Conservation (phyloP, 2,888 invertebrate species). For the Altica lythri region DNA sequence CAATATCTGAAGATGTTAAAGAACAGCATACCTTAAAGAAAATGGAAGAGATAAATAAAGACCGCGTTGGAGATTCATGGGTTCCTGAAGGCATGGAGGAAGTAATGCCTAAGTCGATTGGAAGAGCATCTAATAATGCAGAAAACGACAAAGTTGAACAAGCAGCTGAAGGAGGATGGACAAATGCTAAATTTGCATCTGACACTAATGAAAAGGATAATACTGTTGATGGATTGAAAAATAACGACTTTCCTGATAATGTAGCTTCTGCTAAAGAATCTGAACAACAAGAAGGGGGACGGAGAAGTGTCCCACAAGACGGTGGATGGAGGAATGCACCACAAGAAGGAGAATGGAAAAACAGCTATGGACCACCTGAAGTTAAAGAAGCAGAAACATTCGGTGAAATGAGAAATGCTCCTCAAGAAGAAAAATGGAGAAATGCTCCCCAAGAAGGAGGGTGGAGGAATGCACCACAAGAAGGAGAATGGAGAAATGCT, state of each 20-base stretch:
- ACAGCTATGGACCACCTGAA: neutral
- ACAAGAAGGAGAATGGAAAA: neutral
- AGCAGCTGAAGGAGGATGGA: neutral
- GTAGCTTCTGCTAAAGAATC: neutral
- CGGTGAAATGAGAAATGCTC: neutral
- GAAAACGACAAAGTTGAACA: neutral
- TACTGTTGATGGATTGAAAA: no score
- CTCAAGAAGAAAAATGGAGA: slow-evolving; percentile 1
- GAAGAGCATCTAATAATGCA: neutral
- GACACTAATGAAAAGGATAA: neutral
- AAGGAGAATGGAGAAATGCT: slow-evolving; percentile 1
- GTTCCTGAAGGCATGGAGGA: slow-evolving; percentile 14
- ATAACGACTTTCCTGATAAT: no score
- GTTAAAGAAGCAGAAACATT: no score
- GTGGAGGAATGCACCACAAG: neutral
- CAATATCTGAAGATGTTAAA: slow-evolving; percentile 21
- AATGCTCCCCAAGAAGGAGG: no score
- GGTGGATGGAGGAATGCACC: neutral
- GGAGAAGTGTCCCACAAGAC: no score
- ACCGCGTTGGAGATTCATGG: slow-evolving; percentile 31
- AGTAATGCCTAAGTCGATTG: neutral
- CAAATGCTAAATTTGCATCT: neutral
- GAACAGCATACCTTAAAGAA: slow-evolving; percentile 46
- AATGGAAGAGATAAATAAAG: slow-evolving; percentile 44
- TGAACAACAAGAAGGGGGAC: no score